phyloP scores from a whole-genome alignment of 2,888 invertebrate genomes.

The Lampropteryx suffumata region DNA sequence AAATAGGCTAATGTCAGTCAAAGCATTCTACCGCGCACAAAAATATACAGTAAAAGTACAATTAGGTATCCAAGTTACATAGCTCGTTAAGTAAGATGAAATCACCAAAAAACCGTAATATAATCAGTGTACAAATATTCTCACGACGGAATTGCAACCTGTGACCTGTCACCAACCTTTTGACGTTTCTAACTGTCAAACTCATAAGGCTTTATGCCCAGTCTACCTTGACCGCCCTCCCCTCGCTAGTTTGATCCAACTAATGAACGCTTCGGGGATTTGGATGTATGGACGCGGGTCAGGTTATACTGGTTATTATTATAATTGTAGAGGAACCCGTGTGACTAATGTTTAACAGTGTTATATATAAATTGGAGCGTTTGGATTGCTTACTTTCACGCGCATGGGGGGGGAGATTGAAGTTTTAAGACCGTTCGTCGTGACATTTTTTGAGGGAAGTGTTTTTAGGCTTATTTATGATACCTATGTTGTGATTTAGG shows the following conservation, averaged over 20 bases:
- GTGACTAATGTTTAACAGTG: constrained; percentile 69
- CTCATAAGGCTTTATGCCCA: constrained; percentile 53
- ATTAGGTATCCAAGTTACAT: too few species aligned
- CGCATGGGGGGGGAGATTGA: too few species aligned
- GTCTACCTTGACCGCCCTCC: constrained; percentile 38
- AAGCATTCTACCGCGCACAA: background rate
- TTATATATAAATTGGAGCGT: constrained; percentile 36
- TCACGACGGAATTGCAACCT: constrained; percentile 70
- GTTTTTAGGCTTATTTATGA: too few species aligned
- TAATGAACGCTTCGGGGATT: constrained; percentile 15
- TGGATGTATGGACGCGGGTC: constrained; percentile 34
- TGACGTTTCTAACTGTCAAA: constrained; percentile 70
- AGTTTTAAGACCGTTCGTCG: too few species aligned
- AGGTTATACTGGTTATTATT: constrained; percentile 43
- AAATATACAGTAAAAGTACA: background rate
- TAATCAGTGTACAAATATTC: constrained; percentile 52
- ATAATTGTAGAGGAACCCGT: constrained; percentile 61
- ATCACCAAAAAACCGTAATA: constrained; percentile 35
- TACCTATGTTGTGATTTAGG: too few species aligned
- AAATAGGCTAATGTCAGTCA: background rate
- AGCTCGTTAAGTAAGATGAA: constrained; percentile 34
- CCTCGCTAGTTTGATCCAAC: constrained; percentile 11
- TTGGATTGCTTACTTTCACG: background rate
- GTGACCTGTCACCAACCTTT: constrained; percentile 64
- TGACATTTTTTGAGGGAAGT: too few species aligned